Evolutionary conservation across 2,797 vertebrate genomes (phyloP).

Genomic region (Acipenser ruthenus): DNA sequence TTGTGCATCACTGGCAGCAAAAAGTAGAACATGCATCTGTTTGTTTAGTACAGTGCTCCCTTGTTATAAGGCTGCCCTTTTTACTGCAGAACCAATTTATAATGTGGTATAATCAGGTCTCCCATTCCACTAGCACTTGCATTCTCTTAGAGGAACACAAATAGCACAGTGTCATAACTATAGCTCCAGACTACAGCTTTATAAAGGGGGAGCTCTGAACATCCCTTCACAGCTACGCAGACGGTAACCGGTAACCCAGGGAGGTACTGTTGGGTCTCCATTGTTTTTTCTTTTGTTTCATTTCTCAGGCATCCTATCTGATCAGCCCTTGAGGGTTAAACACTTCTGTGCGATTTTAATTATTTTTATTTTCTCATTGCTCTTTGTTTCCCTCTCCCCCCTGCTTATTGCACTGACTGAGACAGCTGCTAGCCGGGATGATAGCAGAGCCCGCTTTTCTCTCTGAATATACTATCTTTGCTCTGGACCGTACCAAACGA

Average conservation of each 20-base stretch:
- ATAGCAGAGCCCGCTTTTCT: slow-evolving; percentile 99
- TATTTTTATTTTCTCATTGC: slow-evolving; percentile 74
- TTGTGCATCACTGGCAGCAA: too few species aligned
- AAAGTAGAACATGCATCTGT: too few species aligned
- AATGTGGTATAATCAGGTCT: too few species aligned
- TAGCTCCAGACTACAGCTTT: too few species aligned
- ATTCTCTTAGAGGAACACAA: neutral
- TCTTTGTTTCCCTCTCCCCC: slow-evolving; percentile 75
- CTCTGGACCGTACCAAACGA: slow-evolving; percentile 95
- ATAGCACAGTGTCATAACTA: too few species aligned
- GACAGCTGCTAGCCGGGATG: slow-evolving; percentile 95
- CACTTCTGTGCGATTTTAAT: slow-evolving; percentile 29
- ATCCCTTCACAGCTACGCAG: too few species aligned
- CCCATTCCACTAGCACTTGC: too few species aligned
- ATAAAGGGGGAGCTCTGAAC: too few species aligned
- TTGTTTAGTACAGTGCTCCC: too few species aligned
- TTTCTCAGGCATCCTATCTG: slow-evolving; percentile 20
- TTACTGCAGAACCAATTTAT: too few species aligned
- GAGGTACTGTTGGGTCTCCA: slow-evolving; percentile 2
- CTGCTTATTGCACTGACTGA: slow-evolving; percentile 70
- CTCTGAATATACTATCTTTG: slow-evolving; percentile 99
- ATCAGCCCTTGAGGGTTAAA: slow-evolving; percentile 17
- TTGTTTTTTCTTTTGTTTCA: slow-evolving; percentile 15
- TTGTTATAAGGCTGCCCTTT: too few species aligned
- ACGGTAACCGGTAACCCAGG: neutral